Evolutionary conservation across 2,797 vertebrate genomes (phyloP).

Genomic region (Falco peregrinus): DNA sequence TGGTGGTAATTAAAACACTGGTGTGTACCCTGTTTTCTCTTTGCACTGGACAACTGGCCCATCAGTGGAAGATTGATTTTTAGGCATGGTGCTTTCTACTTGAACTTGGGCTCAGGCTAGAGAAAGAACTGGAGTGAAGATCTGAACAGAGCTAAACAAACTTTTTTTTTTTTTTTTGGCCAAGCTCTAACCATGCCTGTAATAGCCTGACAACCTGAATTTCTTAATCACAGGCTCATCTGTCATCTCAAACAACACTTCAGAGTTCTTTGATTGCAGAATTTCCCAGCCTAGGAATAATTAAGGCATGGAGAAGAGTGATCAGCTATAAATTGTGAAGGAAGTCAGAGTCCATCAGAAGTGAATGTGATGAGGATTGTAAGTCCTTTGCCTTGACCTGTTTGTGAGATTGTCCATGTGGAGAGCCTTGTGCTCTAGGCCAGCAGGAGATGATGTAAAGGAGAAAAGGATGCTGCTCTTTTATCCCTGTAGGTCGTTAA

Average conservation of each 20-base stretch:
- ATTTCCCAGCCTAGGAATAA: neutral
- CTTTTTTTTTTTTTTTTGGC: neutral
- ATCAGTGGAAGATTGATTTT: neutral
- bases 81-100: neutral
- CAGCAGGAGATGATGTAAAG: neutral
- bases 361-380: neutral
- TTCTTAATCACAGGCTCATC: neutral
- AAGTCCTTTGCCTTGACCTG: neutral
- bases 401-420: neutral
- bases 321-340: neutral
- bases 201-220: neutral
- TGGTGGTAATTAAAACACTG: neutral
- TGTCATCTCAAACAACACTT: neutral
- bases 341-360: neutral
- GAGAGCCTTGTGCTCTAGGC: neutral
- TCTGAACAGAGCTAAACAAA: neutral
- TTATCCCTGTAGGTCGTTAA: neutral
- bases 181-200: neutral
- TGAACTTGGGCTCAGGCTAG: neutral
- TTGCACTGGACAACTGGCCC: rapidly evolving
- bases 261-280: neutral
- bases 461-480: neutral
- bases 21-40: neutral
- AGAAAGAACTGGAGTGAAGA: neutral
- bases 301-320: neutral